These are phyloP conservation scores for Drosophila fungiperda DNA, from an alignment of 2,888 invertebrate genomes.

Conservation along the genomic window DNA sequence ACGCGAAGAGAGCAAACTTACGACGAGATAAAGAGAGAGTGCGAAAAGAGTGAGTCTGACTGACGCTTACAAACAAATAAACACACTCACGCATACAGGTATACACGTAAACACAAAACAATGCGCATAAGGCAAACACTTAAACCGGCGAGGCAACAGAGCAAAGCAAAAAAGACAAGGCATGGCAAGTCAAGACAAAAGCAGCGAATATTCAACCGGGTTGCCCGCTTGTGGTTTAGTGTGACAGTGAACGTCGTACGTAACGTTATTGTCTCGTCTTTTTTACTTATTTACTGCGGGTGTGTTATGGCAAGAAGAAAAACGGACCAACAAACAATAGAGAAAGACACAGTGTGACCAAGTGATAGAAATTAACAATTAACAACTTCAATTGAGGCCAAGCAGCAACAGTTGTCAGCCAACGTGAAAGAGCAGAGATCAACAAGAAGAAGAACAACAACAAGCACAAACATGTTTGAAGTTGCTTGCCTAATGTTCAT, in stretches of 20 bases:
- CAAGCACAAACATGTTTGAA: conserved; percentile 79
- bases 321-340: background rate
- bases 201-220: conserved; percentile 36
- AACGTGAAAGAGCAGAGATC: conserved; percentile 31
- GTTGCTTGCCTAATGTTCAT: conserved; percentile 88
- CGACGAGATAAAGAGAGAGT: conserved; percentile 8
- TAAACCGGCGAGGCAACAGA: conserved; percentile 49
- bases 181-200: conserved; percentile 30
- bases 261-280: conserved; percentile 51
- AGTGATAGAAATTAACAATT: conserved; percentile 5
- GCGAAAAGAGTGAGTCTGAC: conserved; percentile 31
- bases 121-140: conserved; percentile 23
- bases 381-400: conserved; percentile 5
- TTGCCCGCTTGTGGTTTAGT: conserved; percentile 58
- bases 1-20: conserved; percentile 10
- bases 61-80: conserved; percentile 29
- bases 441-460: conserved; percentile 13
- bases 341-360: conserved; percentile 23
- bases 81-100: conserved; percentile 7
- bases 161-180: conserved; percentile 22
- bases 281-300: conserved; percentile 17
- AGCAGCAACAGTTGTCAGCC: conserved; percentile 65
- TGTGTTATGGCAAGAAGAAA: conserved; percentile 5
- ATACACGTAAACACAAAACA: conserved; percentile 30
- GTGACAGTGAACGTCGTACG: conserved; percentile 79